A percentile compares a stretch with the other conserved stretches of the same genome.
These are phyloP conservation scores for Odontothrips loti DNA, from an alignment of 2,888 invertebrate genomes.

Conservation along the genomic window DNA sequence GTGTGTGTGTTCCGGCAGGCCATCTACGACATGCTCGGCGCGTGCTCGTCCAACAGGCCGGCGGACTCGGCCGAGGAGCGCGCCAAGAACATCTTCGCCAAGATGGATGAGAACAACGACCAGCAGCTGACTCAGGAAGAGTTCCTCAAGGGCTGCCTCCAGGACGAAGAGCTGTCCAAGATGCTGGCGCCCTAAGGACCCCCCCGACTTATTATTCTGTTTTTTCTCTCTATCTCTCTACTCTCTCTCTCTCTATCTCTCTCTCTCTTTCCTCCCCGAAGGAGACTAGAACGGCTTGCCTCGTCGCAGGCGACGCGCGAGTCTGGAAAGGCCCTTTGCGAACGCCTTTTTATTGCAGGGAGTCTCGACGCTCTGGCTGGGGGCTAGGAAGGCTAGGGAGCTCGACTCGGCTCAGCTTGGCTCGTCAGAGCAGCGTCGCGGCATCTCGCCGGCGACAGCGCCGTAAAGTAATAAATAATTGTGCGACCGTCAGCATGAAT, in stretches of 20 bases:
- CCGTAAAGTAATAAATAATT: neutral
- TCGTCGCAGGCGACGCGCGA: neutral
- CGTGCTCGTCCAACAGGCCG: conserved; percentile 90
- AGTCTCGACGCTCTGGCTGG: too few relatives aligned
- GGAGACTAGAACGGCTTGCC: too few relatives aligned
- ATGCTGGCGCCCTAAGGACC: conserved; percentile 79
- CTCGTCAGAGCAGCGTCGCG: too few relatives aligned
- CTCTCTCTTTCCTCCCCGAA: conserved; percentile 10
- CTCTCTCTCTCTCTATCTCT: conserved; percentile 28
- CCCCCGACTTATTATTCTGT: conserved; percentile 28
- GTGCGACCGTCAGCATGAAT: neutral
- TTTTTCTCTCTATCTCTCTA: conserved; percentile 33
- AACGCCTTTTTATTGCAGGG: too few relatives aligned
- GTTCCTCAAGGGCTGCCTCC: conserved; percentile 95
- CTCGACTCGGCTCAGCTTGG: too few relatives aligned
- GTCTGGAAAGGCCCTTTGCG: too few relatives aligned
- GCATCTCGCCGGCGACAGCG: neutral
- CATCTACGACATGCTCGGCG: conserved; percentile 99
- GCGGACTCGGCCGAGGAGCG: conserved; percentile 95
- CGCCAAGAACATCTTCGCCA: conserved; percentile 97
- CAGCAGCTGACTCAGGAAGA: conserved; percentile 97
- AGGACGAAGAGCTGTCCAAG: conserved; percentile 91
- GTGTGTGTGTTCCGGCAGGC: conserved; percentile 61
- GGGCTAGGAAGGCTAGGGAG: too few relatives aligned
- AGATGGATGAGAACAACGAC: conserved; percentile 99